Percentiles rank a stretch among this genome's conserved stretches.
These are phyloP conservation scores for Brachyptera risi DNA, from an alignment of 2,888 invertebrate species.

Conservation along the genomic window DNA sequence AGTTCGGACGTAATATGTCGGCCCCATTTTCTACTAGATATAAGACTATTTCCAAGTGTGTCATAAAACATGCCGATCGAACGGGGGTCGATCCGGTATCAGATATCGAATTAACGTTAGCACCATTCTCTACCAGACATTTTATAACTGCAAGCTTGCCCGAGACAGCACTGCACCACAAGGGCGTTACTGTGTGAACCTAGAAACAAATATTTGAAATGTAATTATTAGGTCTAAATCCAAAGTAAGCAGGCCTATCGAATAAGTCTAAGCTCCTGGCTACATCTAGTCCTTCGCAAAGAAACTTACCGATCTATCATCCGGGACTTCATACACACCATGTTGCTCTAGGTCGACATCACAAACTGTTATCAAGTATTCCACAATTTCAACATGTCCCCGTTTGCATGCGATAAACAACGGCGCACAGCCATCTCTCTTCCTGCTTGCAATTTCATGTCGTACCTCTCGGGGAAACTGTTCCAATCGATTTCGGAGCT, in stretches of 20 bases:
- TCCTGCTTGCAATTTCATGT: slow-evolving; percentile 62
- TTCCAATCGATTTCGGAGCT: slow-evolving; percentile 53
- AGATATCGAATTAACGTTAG: slow-evolving; percentile 79
- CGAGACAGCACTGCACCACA: slow-evolving; percentile 90
- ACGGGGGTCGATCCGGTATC: slow-evolving; percentile 88
- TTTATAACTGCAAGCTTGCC: slow-evolving; percentile 74
- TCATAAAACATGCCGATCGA: slow-evolving; percentile 90
- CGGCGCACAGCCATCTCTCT: slow-evolving; percentile 74
- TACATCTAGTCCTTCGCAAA: too few species aligned
- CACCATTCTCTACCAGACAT: slow-evolving; percentile 72
- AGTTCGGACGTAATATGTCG: slow-evolving; percentile 79
- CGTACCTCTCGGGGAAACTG: slow-evolving; percentile 57
- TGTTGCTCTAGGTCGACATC: slow-evolving; percentile 80
- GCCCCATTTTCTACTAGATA: slow-evolving; percentile 74
- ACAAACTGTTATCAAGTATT: slow-evolving; percentile 79
- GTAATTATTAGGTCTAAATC: too few species aligned
- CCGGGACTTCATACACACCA: slow-evolving; percentile 78
- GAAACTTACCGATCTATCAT: slow-evolving; percentile 71
- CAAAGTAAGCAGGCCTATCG: too few species aligned
- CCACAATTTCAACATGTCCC: slow-evolving; percentile 78
- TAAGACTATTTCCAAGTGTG: slow-evolving; percentile 74
- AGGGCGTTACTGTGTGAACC: slow-evolving; percentile 82
- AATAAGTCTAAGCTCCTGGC: too few species aligned
- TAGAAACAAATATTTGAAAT: too few species aligned
- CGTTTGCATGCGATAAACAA: slow-evolving; percentile 74